Conservation (phyloP, 2,797 vertebrate genomes). For the Garrulus glandarius region DNA sequence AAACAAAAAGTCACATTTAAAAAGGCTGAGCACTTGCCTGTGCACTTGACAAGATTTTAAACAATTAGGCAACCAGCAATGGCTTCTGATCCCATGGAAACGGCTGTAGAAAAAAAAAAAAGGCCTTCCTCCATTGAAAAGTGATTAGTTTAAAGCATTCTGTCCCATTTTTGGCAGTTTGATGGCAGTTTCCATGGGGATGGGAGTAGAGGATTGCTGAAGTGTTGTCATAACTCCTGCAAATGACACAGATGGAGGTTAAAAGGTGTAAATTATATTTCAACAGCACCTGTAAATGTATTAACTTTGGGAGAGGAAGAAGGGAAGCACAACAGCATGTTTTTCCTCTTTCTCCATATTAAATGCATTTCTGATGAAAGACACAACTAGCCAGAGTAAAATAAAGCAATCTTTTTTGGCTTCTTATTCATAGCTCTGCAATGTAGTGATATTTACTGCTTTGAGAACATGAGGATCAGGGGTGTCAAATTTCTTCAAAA, state of each 20-base stretch:
- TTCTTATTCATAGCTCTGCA: not conserved
- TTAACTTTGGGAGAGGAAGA: not conserved
- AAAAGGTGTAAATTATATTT: constrained; percentile 26
- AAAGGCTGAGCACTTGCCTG: not conserved
- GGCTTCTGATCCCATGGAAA: constrained; percentile 56
- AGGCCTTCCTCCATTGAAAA: constrained; percentile 12
- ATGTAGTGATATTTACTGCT: not conserved
- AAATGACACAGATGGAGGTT: constrained; percentile 13
- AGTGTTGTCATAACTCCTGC: constrained; percentile 34
- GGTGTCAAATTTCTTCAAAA: not conserved
- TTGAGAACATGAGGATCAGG: not conserved
- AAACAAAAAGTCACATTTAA: not conserved
- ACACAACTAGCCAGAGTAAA: not conserved
- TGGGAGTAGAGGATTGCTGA: not conserved
- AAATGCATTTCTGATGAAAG: not conserved
- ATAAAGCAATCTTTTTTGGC: not conserved
- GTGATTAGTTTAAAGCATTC: constrained; percentile 31
- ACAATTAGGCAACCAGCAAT: constrained; percentile 8
- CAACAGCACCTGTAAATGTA: constrained; percentile 10
- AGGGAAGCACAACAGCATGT: not conserved
- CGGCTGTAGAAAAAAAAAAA: not conserved
- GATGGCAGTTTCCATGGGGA: constrained; percentile 41
- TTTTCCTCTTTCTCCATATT: not conserved
- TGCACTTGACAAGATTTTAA: constrained; percentile 37
- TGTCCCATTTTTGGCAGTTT: constrained; percentile 36